Evolutionary conservation across 1,140 invertebrate genomes (phyloP), one percentile per base, ranked within the genome.

Genomic region (Pissodes strobi): DNA sequence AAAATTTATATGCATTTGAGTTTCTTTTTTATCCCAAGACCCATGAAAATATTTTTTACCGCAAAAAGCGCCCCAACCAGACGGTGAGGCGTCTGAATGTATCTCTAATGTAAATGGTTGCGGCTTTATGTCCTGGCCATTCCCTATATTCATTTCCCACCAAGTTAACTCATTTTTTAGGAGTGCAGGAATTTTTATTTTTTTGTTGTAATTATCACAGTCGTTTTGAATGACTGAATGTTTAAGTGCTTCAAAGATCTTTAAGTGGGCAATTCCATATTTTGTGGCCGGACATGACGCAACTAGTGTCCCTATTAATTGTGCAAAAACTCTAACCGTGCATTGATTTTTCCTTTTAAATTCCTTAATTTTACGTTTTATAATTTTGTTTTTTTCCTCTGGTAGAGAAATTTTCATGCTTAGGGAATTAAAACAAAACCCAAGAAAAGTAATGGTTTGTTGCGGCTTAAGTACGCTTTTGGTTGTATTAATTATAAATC

Each of bases 401-500:
- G 9, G 39, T 10, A 41, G 8, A 38, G 48, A 25, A 27, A 62
- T 18, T 18, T 6, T 30, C 30, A 62, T 13, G 23, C 41, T 53
- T 15, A 19, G n/a, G 12, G 48, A 41, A 30, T 62, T 43, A 17
- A 39, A 62, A 15, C 4, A 0, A 23, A 62, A 62, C 2, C 48
- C 49, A 6, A 62, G 18, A 45, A 53, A 52, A 12, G 60, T 12
- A 8, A n/a, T n/a, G n/a, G n/a, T n/a, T n/a, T n/a, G n/a, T n/a
- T n/a, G n/a, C n/a, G n/a, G n/a, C n/a, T n/a, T 45, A 4, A 53
- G 13, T 10, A 9, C 10, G 30, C 62, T 58, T 51, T 64, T 64
- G 5, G 27, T 58, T 1, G 12, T 8, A 51, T 64, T 64, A 37
- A 64, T 58, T 23, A 58, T 53, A 53, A 62, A 62, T n/a, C 39